A percentile compares a stretch with the other conserved stretches of the same genome.
Evolutionary conservation across 2,888 invertebrate genomes (phyloP).

Genomic region (Periphyllus acericola): DNA sequence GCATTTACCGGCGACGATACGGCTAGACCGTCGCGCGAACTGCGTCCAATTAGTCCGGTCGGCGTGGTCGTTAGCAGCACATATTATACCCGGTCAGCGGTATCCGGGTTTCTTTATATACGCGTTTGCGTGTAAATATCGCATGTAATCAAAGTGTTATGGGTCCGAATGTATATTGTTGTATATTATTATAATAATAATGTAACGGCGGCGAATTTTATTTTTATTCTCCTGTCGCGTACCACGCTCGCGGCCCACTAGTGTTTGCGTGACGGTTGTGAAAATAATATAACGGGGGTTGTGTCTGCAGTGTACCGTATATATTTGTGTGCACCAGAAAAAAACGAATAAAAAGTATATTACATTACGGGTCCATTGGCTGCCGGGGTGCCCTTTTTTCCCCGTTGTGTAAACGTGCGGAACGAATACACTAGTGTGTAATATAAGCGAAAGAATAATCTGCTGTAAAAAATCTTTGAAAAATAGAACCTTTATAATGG

Average conservation of each 20-base stretch:
- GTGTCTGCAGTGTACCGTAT: not conserved
- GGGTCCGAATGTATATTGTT: no score
- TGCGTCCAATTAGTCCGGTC: conserved; percentile 26
- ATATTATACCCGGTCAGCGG: not conserved
- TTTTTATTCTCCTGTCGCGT: not conserved
- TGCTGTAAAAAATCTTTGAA: conserved; percentile 19
- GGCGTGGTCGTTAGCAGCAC: conserved; percentile 3
- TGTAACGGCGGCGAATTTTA: no score
- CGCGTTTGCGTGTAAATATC: no score
- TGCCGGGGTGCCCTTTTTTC: not conserved
- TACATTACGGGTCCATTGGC: not conserved
- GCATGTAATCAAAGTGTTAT: no score
- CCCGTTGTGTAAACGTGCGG: conserved; percentile 27
- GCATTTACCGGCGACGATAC: not conserved
- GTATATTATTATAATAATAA: no score
- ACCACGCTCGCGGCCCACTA: not conserved
- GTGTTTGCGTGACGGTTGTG: not conserved
- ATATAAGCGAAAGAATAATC: conserved; percentile 24
- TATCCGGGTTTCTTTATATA: not conserved
- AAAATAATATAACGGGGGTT: not conserved
- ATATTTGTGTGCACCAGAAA: not conserved
- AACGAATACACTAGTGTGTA: conserved; percentile 3
- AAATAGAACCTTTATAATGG: conserved; percentile 21
- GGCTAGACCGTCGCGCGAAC: not conserved
- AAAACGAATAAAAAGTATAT: not conserved